Evolutionary conservation across 2,797 vertebrate genomes (phyloP).

Genomic region (Gymnothorax reevesii): DNA sequence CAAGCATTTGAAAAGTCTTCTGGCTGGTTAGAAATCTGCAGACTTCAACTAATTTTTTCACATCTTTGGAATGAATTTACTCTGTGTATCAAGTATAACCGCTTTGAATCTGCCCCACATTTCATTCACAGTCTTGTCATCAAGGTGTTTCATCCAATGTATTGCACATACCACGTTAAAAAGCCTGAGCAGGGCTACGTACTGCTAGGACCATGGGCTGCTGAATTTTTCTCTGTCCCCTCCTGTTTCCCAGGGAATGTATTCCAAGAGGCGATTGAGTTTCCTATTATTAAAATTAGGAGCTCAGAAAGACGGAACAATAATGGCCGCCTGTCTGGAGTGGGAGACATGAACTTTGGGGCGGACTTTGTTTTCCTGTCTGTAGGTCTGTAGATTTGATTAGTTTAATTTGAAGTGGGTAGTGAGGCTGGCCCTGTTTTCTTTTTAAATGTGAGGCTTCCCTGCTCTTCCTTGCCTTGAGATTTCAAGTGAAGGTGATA

Average conservation of each 20-base stretch:
- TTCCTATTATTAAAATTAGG: constrained; percentile 72
- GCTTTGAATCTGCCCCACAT: too few species aligned
- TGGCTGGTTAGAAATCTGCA: too few species aligned
- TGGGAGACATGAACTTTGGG: not conserved
- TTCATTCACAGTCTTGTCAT: too few species aligned
- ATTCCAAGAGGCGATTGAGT: constrained; percentile 62
- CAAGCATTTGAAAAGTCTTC: too few species aligned
- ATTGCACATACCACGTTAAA: too few species aligned
- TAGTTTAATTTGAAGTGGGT: not conserved
- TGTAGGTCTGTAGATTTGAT: not conserved
- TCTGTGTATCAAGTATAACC: too few species aligned
- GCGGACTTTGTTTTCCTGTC: not conserved
- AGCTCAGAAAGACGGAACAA: constrained; percentile 56
- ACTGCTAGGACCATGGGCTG: constrained; percentile 29
- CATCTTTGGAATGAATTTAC: too few species aligned
- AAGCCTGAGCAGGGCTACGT: too few species aligned
- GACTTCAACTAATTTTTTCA: too few species aligned
- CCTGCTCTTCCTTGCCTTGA: not conserved
- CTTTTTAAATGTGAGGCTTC: not conserved
- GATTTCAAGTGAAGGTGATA: not conserved
- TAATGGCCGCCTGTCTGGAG: constrained; percentile 55
- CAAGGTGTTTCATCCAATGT: too few species aligned
- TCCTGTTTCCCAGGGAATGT: constrained; percentile 68
- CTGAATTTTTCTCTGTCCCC: constrained; percentile 56
- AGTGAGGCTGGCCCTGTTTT: not conserved